Base-by-base conservation (phyloP, 2,888 invertebrate genomes). In the Scaptomyza cyrtandrae region DNA sequence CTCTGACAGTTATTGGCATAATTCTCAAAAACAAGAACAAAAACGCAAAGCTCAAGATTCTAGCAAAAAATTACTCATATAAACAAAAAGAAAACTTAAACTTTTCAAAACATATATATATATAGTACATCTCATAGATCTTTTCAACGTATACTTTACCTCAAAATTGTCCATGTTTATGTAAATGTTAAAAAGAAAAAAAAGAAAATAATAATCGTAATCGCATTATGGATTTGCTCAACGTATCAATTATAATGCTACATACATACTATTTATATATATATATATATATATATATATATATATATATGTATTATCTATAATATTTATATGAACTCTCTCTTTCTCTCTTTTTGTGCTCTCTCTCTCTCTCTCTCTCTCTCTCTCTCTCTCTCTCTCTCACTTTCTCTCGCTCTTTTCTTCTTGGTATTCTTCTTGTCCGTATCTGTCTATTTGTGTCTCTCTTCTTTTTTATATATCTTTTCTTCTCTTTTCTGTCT, bases 161-260 rank as follows among this genome's bases (percentile, higher is more conserved):
- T 41, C 41, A 13, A 67, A 71, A 76, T 77, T 80, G 76, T 79
- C 59, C 71, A 75, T 86, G 80, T 86, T 75, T 79, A 69, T 71
- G 71, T 82, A 76, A 75, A 75, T 75, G 74, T 72, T 74, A 63
- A 46, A 62, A 70, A 41, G 7, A 39, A 24, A 24, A 24, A 24
- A 24, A 24, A 24, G 3, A 24, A 24, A 14, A 7, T 3, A 37
- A 76, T 71, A 71, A 10, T 72, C 67, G 63, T 72, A 68, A 63
- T 58, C 75, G 78, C 65, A 73, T 72, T 69, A 54, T 60, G 78
- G 71, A 78, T 78, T 79, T 78, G 78, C 68, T 75, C 73, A 67
- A 72, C 77, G 74, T 75, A 76, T 75, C 37, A 55, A 55, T 58
- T 66, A 58, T 52, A 24, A 37, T 50, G n/a, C 55, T 33, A 54